Conservation (phyloP, 2,888 invertebrate species). For the Timandra comae region DNA sequence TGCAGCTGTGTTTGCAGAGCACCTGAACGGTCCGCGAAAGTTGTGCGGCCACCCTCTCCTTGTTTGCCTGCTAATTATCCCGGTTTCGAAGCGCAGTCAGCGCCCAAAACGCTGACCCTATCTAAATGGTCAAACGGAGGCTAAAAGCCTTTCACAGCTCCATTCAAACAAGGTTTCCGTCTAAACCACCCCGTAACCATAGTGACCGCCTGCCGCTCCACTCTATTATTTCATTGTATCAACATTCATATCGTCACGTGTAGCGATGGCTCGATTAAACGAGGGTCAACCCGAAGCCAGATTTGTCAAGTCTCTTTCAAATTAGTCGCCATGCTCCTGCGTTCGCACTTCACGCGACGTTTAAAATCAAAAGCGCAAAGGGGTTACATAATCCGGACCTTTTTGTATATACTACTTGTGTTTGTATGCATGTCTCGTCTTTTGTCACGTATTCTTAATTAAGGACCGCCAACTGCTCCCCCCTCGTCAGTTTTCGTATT, state of each 20-base stretch:
- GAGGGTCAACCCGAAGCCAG: constrained; percentile 70
- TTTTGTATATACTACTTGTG: constrained; percentile 61
- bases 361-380: constrained; percentile 76
- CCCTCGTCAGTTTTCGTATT: constrained; percentile 67
- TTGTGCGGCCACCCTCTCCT: constrained; percentile 57
- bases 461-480: constrained; percentile 66
- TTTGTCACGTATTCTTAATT: constrained; percentile 79
- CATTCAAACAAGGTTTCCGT: constrained; percentile 54
- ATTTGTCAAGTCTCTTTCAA: constrained; percentile 72
- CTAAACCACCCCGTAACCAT: constrained; percentile 57
- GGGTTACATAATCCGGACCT: constrained; percentile 75
- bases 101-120: constrained; percentile 63
- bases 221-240: constrained; percentile 70
- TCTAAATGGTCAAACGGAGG: constrained; percentile 63
- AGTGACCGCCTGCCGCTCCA: constrained; percentile 56
- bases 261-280: constrained; percentile 61
- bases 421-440: constrained; percentile 73
- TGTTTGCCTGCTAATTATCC: constrained; percentile 76
- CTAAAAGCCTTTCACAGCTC: constrained; percentile 59
- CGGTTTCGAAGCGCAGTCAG: constrained; percentile 52
- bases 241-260: constrained; percentile 71
- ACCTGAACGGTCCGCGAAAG: constrained; percentile 69
- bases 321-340: constrained; percentile 61
- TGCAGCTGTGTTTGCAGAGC: constrained; percentile 71
- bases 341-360: constrained; percentile 68